Conservation (phyloP, 23 tunicate genomes). For the Aplidium turbinatum region DNA sequence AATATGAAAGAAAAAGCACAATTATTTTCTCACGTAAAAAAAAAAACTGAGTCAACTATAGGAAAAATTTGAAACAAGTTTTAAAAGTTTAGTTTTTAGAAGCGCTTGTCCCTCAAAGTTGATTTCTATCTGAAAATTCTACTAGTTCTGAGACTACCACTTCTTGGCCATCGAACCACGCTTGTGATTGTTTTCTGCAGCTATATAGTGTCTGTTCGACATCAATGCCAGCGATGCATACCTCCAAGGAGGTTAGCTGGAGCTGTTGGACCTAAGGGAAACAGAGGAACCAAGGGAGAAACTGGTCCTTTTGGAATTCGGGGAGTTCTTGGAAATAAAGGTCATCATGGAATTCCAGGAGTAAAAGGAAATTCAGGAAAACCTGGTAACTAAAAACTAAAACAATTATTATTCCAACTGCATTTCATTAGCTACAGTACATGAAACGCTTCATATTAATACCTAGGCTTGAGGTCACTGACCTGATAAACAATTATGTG, state of each 20-base stretch:
- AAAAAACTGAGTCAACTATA: too few species aligned
- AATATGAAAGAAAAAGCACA: too few species aligned
- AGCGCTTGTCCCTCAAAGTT: too few species aligned
- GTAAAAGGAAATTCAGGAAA: background rate
- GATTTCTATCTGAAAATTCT: too few species aligned
- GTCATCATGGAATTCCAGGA: background rate
- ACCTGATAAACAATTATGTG: too few species aligned
- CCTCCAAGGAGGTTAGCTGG: background rate
- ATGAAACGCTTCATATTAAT: background rate
- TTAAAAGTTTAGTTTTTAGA: background rate
- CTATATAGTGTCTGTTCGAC: background rate
- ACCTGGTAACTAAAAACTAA: background rate
- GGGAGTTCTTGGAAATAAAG: background rate
- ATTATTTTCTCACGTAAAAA: too few species aligned
- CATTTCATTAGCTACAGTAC: background rate
- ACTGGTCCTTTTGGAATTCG: background rate
- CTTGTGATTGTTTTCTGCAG: background rate
- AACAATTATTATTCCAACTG: too few species aligned
- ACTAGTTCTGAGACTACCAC: too few species aligned
- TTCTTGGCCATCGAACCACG: too few species aligned
- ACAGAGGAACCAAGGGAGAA: conserved; percentile 8
- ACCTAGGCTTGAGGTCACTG: too few species aligned
- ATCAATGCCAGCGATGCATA: background rate
- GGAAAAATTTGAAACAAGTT: too few species aligned
- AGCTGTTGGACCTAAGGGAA: background rate